Percentiles rank a stretch among this genome's conserved stretches.
phyloP scores from a whole-genome alignment of 2,797 vertebrate genomes.

The Anguilla marmorata region DNA sequence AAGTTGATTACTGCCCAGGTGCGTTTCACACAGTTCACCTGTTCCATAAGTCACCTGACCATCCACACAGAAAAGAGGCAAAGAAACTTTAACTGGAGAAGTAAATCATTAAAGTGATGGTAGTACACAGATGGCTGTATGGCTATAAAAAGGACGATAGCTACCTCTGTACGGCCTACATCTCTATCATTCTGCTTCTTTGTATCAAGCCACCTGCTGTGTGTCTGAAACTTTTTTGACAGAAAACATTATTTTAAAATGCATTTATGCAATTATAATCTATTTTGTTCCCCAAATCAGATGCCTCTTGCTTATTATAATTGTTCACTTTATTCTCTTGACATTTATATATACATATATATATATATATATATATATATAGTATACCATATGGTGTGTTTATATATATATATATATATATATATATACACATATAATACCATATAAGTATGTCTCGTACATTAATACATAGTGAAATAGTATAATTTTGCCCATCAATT shows the following conservation, averaged over 20 bases:
- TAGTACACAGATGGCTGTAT: neutral
- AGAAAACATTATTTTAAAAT: no score
- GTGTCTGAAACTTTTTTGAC: neutral
- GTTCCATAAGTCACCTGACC: neutral
- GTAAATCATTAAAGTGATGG: no score
- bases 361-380: neutral
- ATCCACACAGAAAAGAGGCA: neutral
- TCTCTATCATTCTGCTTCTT: neutral
- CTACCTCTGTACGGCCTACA: neutral
- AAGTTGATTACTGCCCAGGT: conserved; percentile 92
- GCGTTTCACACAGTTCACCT: conserved; percentile 51
- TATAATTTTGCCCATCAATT: neutral
- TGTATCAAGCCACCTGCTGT: neutral
- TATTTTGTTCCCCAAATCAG: no score
- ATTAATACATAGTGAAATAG: neutral
- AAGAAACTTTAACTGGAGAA: neutral
- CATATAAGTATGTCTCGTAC: neutral
- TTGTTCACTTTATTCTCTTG: no score
- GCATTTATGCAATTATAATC: no score
- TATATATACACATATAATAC: neutral
- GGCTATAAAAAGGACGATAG: neutral
- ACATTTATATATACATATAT: neutral
- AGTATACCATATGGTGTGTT: no score
- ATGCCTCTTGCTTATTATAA: no score
- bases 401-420: neutral